These are phyloP conservation scores for Cricetomys ansorgei DNA, from an alignment of 2,113 vertebrate species.

Conservation along the genomic window DNA sequence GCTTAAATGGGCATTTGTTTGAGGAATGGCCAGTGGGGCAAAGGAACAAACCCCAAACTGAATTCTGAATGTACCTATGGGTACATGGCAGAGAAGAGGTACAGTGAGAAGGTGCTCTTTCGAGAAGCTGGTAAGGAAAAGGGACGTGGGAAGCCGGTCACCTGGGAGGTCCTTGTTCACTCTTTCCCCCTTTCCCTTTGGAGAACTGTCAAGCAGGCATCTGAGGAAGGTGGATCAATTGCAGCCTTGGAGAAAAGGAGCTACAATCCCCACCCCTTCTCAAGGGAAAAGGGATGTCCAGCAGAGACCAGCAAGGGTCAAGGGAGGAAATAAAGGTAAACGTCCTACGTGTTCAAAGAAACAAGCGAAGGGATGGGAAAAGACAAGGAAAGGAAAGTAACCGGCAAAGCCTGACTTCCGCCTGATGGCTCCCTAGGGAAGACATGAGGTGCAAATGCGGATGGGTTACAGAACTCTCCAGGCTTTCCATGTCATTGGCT, in stretches of 20 bases:
- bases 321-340: conserved; percentile 51
- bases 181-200: conserved; percentile 44
- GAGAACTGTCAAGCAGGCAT: conserved; percentile 58
- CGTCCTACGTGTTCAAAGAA: neutral
- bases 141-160: conserved; percentile 18
- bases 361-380: conserved; percentile 35
- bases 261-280: conserved; percentile 45
- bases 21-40: neutral
- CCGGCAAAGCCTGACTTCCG: neutral
- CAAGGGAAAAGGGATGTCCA: conserved; percentile 50
- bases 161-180: conserved; percentile 57
- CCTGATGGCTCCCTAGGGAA: neutral
- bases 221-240: conserved; percentile 55
- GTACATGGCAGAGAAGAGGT: neutral
- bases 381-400: neutral
- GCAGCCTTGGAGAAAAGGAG: conserved; percentile 51
- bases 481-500: conserved; percentile 32
- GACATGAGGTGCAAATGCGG: neutral
- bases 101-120: neutral
- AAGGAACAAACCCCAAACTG: neutral
- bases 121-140: conserved; percentile 24
- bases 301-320: conserved; percentile 58
- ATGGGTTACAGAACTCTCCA: neutral
- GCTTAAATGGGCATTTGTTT: conserved; percentile 25
- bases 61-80: neutral